Conservation (phyloP, 2,797 vertebrate species). For the Dermochelys coriacea region DNA sequence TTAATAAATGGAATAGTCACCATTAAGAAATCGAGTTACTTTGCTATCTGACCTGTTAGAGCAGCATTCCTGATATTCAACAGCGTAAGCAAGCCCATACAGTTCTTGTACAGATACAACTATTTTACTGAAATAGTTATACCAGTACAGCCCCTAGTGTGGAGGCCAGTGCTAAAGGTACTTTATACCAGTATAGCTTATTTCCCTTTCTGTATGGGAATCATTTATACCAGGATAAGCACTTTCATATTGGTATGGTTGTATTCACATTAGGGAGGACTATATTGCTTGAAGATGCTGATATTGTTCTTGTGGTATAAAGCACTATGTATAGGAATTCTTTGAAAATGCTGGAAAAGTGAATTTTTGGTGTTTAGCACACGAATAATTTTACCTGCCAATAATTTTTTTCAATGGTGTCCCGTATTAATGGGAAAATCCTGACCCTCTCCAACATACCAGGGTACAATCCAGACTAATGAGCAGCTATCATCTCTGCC, state of each 20-base stretch:
- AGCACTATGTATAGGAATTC: background rate
- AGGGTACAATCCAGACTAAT: background rate
- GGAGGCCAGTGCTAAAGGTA: background rate
- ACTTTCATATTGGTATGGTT: background rate
- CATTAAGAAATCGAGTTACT: background rate
- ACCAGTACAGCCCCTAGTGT: rapidly evolving
- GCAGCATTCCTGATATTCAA: background rate
- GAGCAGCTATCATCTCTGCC: background rate
- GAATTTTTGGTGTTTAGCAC: background rate
- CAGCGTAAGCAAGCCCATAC: background rate
- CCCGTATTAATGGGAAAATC: background rate
- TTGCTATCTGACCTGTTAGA: background rate
- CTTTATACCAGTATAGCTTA: background rate
- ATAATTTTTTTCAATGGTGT: background rate
- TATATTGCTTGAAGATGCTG: background rate
- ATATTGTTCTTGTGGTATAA: background rate
- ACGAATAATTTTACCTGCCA: background rate
- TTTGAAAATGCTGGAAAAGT: background rate
- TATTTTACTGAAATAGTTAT: background rate
- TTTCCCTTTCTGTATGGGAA: background rate
- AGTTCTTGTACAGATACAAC: background rate
- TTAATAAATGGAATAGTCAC: background rate
- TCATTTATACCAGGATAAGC: background rate
- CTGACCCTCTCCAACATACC: background rate
- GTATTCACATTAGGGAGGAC: background rate